Percentiles rank a stretch among this genome's conserved stretches.
Evolutionary conservation across 30 jellyfish, hydroid and myxozoan genomes (phyloP).

Genomic region (Aurelia sp.): DNA sequence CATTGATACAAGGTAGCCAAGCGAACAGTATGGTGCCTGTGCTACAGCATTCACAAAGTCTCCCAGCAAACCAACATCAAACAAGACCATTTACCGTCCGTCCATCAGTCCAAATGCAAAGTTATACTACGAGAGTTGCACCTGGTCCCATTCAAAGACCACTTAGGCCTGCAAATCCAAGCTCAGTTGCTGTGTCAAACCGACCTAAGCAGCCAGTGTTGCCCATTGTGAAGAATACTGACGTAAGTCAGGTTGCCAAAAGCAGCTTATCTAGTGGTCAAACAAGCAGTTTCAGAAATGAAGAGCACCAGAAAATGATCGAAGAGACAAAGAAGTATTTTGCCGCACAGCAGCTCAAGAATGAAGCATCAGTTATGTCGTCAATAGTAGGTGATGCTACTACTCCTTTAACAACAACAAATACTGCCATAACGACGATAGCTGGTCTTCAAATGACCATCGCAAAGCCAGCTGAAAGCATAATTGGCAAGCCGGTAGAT

Average conservation of each 20-base stretch:
- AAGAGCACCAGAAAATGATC: slow-evolving; percentile 95
- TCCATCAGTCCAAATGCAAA: slow-evolving; percentile 57
- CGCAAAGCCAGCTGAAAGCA: slow-evolving; percentile 24
- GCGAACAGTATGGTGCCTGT: slow-evolving; percentile 48
- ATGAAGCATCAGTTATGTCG: slow-evolving; percentile 20
- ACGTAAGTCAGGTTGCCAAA: slow-evolving; percentile 10
- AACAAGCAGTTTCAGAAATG: slow-evolving; percentile 65
- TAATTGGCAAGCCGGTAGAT: slow-evolving; percentile 5
- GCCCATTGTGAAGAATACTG: slow-evolving; percentile 53
- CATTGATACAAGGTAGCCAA: slow-evolving; percentile 17
- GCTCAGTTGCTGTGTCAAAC: slow-evolving; percentile 23
- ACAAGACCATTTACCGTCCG: slow-evolving; percentile 49
- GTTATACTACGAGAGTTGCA: slow-evolving; percentile 29
- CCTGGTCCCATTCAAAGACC: slow-evolving; percentile 91
- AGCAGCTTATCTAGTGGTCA: background rate
- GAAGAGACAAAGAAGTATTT: slow-evolving; percentile 90
- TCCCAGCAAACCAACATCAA: slow-evolving; percentile 39
- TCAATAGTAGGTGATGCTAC: slow-evolving; percentile 1
- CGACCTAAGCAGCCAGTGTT: slow-evolving; percentile 68
- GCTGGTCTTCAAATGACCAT: slow-evolving; percentile 1
- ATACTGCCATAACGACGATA: background rate
- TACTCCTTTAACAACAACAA: slow-evolving; percentile 7
- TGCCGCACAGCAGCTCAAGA: slow-evolving; percentile 61
- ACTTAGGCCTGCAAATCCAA: slow-evolving; percentile 13
- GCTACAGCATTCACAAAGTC: slow-evolving; percentile 34